phyloP scores from a whole-genome alignment of 2,113 vertebrate species.

The Aptenodytes forsteri region DNA sequence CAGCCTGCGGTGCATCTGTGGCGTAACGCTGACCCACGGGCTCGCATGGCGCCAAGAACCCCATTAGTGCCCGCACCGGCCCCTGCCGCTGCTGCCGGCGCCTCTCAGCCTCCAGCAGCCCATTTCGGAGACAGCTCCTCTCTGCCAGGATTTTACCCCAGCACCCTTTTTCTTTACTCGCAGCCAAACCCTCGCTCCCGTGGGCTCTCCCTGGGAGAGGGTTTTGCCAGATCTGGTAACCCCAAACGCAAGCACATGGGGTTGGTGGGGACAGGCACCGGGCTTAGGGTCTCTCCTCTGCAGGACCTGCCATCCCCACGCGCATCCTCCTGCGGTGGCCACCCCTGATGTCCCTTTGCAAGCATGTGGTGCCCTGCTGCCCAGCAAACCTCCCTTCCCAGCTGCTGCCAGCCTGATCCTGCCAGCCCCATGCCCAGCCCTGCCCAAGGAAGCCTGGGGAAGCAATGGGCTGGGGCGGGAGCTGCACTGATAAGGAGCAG shows the following conservation, averaged over 20 bases:
- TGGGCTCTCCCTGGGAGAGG: not conserved
- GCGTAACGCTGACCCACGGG: fast-evolving
- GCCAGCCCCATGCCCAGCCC: not conserved
- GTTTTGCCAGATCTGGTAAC: not conserved
- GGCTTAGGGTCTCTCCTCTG: not conserved
- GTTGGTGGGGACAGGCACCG: fast-evolving
- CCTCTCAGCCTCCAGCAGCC: not conserved
- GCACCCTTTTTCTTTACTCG: not conserved
- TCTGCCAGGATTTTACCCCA: fast-evolving
- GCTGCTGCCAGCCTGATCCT: fast-evolving
- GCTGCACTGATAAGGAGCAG: not conserved
- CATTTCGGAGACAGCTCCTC: not conserved
- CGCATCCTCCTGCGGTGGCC: too few species aligned
- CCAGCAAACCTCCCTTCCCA: not conserved
- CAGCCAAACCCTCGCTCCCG: not conserved
- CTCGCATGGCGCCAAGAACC: fast-evolving
- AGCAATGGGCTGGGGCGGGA: not conserved
- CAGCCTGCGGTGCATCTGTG: not conserved
- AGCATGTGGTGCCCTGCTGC: not conserved
- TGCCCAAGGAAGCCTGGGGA: not conserved
- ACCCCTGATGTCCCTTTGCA: too few species aligned
- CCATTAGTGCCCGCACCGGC: not conserved
- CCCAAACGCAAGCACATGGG: fast-evolving
- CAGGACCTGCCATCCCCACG: not conserved
- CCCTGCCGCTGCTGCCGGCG: fast-evolving